Percentiles rank a stretch among this genome's conserved stretches.
Evolutionary conservation across 1,140 invertebrate genomes (phyloP).

Genomic region (Scaptomyza pallida): DNA sequence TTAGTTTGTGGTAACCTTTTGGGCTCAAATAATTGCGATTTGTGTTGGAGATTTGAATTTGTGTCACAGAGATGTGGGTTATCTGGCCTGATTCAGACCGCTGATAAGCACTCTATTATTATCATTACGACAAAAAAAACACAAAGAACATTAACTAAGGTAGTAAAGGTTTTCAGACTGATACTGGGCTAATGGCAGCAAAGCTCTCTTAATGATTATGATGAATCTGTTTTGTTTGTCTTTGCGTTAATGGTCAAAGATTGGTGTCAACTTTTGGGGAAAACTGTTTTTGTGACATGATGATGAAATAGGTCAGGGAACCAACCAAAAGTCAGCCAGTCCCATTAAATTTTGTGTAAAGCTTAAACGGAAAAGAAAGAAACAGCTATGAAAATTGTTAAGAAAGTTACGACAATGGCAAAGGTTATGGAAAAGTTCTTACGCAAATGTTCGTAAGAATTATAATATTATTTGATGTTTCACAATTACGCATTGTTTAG

Average conservation of each 20-base stretch:
- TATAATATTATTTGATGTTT: no score
- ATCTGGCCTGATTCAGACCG: constrained; percentile 62
- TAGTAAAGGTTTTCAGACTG: background rate
- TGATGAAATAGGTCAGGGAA: constrained; percentile 48
- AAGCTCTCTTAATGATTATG: constrained; percentile 74
- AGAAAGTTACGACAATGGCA: constrained; percentile 1
- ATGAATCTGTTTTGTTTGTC: constrained; percentile 50
- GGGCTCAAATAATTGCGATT: constrained; percentile 65
- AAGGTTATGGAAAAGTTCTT: no score
- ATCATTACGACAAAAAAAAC: constrained; percentile 39
- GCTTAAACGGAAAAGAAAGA: background rate
- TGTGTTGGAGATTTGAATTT: constrained; percentile 52
- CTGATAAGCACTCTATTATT: constrained; percentile 38
- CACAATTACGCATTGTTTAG: no score
- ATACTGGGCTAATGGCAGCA: constrained; percentile 76
- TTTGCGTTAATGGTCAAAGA: constrained; percentile 43
- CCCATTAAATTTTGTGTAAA: constrained; percentile 4
- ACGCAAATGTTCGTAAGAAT: no score
- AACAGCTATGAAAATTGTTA: constrained; percentile 7
- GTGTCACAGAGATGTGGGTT: constrained; percentile 65
- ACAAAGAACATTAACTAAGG: constrained; percentile 10
- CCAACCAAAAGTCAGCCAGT: constrained; percentile 11
- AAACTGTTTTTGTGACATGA: constrained; percentile 15
- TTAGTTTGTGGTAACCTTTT: background rate
- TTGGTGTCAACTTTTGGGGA: constrained; percentile 66